Conservation (phyloP, 1,140 invertebrate species). For the Danaus plexippus region DNA sequence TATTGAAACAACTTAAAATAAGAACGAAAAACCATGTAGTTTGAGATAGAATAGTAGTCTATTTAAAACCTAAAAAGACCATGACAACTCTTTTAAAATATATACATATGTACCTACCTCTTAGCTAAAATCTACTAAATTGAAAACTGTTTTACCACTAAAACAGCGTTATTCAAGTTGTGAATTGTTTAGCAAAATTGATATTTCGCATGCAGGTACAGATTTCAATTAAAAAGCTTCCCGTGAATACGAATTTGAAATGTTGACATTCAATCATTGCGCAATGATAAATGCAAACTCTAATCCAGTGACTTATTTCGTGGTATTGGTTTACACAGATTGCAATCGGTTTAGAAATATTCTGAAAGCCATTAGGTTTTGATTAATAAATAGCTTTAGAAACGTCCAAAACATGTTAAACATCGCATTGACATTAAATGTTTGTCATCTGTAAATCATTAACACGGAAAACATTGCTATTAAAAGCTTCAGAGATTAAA, state of each 20-base stretch:
- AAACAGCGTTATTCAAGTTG: conserved; percentile 30
- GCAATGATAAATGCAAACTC: conserved; percentile 17
- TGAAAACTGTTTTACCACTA: conserved; percentile 36
- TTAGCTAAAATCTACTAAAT: conserved; percentile 36
- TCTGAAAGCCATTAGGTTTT: conserved; percentile 1
- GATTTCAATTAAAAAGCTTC: conserved; percentile 29
- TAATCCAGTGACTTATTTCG: conserved; percentile 11
- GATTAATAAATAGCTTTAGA: conserved; percentile 2
- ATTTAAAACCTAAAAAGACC: too few species aligned
- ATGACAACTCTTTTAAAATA: too few species aligned
- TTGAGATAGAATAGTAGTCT: too few species aligned
- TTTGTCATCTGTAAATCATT: neutral
- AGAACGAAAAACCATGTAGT: too few species aligned
- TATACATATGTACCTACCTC: too few species aligned
- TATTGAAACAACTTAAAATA: too few species aligned
- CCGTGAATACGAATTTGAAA: conserved; percentile 25
- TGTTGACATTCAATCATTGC: conserved; percentile 20
- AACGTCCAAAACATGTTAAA: neutral
- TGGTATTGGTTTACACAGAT: conserved; percentile 6
- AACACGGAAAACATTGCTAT: neutral
- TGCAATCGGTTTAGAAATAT: too few species aligned
- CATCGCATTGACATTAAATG: neutral
- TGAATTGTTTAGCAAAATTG: conserved; percentile 42
- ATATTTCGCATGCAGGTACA: conserved; percentile 39
- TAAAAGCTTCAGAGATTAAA: neutral